Conservation (phyloP, 2,888 invertebrate genomes). For the Nymphalis polychloros region DNA sequence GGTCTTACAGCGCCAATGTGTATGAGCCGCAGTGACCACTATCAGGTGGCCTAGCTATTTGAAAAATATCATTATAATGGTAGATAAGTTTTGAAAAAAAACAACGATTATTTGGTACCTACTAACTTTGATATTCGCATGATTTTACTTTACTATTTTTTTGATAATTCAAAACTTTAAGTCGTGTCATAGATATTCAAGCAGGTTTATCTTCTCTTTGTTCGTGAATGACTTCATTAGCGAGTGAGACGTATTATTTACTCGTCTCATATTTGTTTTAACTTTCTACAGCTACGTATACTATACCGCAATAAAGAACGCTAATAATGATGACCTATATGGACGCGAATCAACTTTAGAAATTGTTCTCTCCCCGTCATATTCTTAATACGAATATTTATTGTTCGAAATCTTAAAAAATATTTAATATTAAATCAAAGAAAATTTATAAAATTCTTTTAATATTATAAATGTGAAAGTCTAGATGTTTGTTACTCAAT, state of each 20-base stretch:
- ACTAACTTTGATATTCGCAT: too few species aligned
- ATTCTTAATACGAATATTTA: background rate
- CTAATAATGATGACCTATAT: slow-evolving; percentile 69
- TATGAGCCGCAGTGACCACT: too few species aligned
- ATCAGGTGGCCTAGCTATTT: too few species aligned
- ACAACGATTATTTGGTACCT: too few species aligned
- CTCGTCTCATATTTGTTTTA: slow-evolving; percentile 53
- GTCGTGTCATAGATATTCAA: background rate
- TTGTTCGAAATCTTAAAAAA: background rate
- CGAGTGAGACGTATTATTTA: slow-evolving; percentile 48
- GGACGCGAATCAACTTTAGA: background rate
- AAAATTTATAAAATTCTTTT: background rate
- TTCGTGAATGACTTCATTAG: slow-evolving; percentile 62
- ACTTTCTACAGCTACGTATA: slow-evolving; percentile 61
- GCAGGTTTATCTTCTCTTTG: slow-evolving; percentile 10
- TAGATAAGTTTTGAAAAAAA: too few species aligned
- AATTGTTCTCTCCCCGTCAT: background rate
- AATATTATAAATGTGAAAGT: background rate
- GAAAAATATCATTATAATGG: too few species aligned
- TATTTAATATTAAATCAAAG: background rate
- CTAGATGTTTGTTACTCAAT: background rate
- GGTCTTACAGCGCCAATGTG: too few species aligned
- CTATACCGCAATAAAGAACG: slow-evolving; percentile 51
- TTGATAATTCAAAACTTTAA: background rate
- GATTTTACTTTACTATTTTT: background rate